Percentiles rank a stretch among this genome's conserved stretches.
Evolutionary conservation across 2,113 vertebrate species (phyloP).

Genomic region (Colistium nudipinnis): DNA sequence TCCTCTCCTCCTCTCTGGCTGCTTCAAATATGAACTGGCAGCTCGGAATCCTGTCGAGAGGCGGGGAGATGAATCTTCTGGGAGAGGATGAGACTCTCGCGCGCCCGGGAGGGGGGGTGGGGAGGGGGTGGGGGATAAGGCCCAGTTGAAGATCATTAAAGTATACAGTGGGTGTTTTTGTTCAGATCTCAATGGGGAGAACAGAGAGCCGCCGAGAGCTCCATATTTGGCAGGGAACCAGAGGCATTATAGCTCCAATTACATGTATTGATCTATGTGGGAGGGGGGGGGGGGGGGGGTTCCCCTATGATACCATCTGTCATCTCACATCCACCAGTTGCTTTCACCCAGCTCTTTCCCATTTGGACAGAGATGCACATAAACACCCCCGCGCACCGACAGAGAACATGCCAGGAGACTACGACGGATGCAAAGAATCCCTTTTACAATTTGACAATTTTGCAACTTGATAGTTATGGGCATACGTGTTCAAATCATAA

Average conservation of each 20-base stretch:
- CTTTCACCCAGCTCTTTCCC: neutral
- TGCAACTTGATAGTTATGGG: no score
- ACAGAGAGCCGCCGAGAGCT: conserved; percentile 5
- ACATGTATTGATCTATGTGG: conserved; percentile 54
- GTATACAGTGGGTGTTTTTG: conserved; percentile 10
- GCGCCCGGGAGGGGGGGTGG: neutral
- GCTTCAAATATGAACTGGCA: conserved; percentile 18
- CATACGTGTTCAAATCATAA: no score
- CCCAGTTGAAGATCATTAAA: conserved; percentile 29
- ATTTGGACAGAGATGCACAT: conserved; percentile 5
- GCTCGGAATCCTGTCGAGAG: conserved; percentile 7
- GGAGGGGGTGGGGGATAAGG: no score
- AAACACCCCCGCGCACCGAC: neutral
- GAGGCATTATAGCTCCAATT: conserved; percentile 36
- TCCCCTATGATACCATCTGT: conserved; percentile 50
- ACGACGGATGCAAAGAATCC: neutral
- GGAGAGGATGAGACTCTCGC: conserved; percentile 7
- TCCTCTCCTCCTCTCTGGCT: conserved; percentile 7
- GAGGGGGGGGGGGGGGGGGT: conserved; percentile 43
- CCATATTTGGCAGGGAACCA: conserved; percentile 7
- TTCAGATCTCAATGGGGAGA: neutral
- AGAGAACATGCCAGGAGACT: neutral
- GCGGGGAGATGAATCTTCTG: conserved; percentile 4
- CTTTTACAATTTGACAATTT: no score
- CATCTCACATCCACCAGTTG: conserved; percentile 31